Evolutionary conservation across 2,113 vertebrate genomes (phyloP).

Genomic region (Malaclemys terrapin): DNA sequence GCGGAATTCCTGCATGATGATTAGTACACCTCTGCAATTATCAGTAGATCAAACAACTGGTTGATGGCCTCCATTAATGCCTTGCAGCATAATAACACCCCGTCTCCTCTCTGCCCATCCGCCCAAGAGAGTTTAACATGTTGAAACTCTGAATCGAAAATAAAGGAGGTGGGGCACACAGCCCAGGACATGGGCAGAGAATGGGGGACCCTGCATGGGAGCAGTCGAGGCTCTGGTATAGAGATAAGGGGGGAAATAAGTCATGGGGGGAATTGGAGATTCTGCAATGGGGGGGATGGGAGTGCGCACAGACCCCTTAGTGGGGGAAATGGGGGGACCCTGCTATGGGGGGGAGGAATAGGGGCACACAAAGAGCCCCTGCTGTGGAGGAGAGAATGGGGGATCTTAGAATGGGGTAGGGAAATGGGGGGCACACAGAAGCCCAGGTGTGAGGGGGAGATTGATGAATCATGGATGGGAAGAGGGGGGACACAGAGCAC

Average conservation of each 20-base stretch:
- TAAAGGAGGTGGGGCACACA: neutral
- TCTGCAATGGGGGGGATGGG: neutral
- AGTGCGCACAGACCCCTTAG: neutral
- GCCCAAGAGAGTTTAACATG: neutral
- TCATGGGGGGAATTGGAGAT: neutral
- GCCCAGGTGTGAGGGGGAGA: neutral
- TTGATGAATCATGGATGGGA: neutral
- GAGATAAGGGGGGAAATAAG: neutral
- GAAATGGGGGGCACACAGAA: neutral
- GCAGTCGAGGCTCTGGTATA: neutral
- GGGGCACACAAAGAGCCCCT: neutral
- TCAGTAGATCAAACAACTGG: neutral
- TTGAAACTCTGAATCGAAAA: neutral
- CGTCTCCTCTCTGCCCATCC: neutral
- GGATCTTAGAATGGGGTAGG: neutral
- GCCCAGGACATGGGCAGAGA: neutral
- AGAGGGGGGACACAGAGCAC: neutral
- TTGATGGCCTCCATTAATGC: neutral
- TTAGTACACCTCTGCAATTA: neutral
- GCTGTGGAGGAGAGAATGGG: neutral
- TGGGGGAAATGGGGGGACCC: neutral
- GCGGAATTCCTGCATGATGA: neutral
- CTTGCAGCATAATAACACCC: neutral
- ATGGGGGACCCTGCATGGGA: neutral
- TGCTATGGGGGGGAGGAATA: neutral